Base-by-base conservation (phyloP, 2,113 vertebrate species). In the Merops nubicus region DNA sequence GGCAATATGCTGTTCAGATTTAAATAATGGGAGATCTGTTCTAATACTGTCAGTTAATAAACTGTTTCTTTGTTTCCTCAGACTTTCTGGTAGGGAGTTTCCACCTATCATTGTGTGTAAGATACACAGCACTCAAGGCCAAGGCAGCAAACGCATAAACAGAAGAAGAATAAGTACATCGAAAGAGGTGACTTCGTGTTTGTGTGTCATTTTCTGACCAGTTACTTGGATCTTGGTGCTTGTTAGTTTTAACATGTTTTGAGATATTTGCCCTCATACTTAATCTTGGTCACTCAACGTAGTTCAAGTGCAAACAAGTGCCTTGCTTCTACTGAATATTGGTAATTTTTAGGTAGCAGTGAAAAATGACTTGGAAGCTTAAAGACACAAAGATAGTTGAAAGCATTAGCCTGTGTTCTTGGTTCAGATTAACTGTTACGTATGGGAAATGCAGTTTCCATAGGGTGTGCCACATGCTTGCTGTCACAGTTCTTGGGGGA, bases 21-120 rank as follows among this genome's bases (percentile, higher is more conserved):
- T 40, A 64, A 57, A 85, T 43, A 3, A 25, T 15, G 20, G 33
- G 40, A 67, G 60, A 67, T 47, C 47, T 43, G 18, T 31, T 78
- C 33, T 74, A 33, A 29, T 15, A 18, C 42, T 74, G 23, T 9
- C 47, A 78, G 51, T 38, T 81, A 50, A 84, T 68, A 87, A 74
- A 86, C 88, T 62, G 83, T 42, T 57, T 16, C 22, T 64, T 97
- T 79, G 87, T 88, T 91, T 56, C 95, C 94, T 92, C 86, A 96
- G 97, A 94, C 98, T 98, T 91, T 91, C 92, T 78, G 98, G 97
- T 10, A 91, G 96, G 77, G 91, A 68, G 33, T 98, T 98, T 88
- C 98, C 97, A 54, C 97, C 97, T 92, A 91, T 89, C 29, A 68
- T 97, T 26, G 92, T 98, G 22, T 97, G 98, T 87, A 98, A 98